phyloP scores from a whole-genome alignment of 2,888 invertebrate species.

The Macaria notata region DNA sequence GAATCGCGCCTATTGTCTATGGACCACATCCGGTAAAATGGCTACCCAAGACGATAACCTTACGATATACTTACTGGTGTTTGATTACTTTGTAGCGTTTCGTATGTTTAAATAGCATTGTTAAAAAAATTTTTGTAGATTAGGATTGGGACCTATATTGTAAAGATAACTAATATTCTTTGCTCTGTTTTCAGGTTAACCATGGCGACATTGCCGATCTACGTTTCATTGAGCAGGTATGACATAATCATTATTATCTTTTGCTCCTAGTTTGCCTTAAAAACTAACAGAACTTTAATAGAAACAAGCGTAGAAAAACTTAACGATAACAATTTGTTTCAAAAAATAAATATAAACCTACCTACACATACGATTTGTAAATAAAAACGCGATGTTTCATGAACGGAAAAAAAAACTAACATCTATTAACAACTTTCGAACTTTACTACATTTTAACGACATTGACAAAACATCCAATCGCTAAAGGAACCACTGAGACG shows the following conservation, averaged over 20 bases:
- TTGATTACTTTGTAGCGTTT: too few species aligned
- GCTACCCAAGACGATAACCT: conserved; percentile 8
- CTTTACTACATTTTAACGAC: conserved; percentile 42
- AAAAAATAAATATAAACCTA: too few species aligned
- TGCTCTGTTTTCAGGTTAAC: conserved; percentile 25
- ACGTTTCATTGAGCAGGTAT: conserved; percentile 71
- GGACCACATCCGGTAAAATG: conserved; percentile 52
- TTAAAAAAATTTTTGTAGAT: too few species aligned
- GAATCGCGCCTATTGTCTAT: conserved; percentile 60
- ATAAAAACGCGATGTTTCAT: too few species aligned
- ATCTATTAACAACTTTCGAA: conserved; percentile 6
- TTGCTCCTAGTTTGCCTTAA: not conserved
- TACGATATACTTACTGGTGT: too few species aligned
- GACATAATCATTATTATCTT: not conserved
- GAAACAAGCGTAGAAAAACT: too few species aligned
- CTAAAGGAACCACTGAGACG: conserved; percentile 23
- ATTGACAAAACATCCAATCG: conserved; percentile 30
- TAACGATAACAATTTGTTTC: too few species aligned
- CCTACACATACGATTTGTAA: too few species aligned
- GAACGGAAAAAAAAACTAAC: not conserved
- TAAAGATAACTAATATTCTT: conserved; percentile 18
- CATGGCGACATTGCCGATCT: conserved; percentile 71
- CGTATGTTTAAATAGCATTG: too few species aligned
- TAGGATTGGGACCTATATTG: too few species aligned
- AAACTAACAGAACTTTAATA: not conserved